Evolutionary conservation across 2,888 invertebrate species (phyloP), one percentile per base, ranked within the genome.

Genomic region (Chrysolina haemoptera): DNA sequence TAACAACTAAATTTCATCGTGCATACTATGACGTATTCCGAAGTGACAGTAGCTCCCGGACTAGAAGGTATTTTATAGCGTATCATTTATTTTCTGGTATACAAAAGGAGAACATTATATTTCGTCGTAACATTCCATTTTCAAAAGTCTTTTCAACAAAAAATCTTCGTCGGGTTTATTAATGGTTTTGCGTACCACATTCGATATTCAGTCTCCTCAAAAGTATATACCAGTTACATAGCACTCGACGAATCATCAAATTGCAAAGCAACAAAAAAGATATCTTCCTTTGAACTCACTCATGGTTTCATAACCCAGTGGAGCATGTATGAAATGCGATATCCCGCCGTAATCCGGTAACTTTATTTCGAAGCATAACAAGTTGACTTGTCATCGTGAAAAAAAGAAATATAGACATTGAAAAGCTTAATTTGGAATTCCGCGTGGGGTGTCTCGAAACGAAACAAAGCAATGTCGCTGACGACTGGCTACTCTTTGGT

Each of bases 371-470:
- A 48, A 50, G 48, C 48, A 63, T 20, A 69, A 69, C 63, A 74
- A 70, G 74, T 74, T 46, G 62, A 55, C 70, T 67, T 64, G 63
- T 62, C 65, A 20, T 64, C 27, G 59, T 62, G 55, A 67, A 70
- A 74, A 74, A 74, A n/a, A 50, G 41, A 53, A 53, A 70, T 70
- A 40, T 66, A 55, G 70, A 66, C 74, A 74, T 59, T 55, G 70
- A 67, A 68, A 67, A 74, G 70, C 63, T 70, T 74, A 70, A 74
- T 74, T 70, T 70, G 70, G 63, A 67, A 67, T 67, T 67, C 74
- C 62, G 70, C 70, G 62, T 55, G 74, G 74, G 70, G 70, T 70
- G 73, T 40, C 12, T 70, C 65, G 70, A 70, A 64, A 67, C 55
- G 70, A 67, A 63, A 70, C 66, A 62, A 66, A 66, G 50, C 35